Base-by-base conservation (phyloP, 2,113 vertebrate species). In the Acinonyx jubatus region DNA sequence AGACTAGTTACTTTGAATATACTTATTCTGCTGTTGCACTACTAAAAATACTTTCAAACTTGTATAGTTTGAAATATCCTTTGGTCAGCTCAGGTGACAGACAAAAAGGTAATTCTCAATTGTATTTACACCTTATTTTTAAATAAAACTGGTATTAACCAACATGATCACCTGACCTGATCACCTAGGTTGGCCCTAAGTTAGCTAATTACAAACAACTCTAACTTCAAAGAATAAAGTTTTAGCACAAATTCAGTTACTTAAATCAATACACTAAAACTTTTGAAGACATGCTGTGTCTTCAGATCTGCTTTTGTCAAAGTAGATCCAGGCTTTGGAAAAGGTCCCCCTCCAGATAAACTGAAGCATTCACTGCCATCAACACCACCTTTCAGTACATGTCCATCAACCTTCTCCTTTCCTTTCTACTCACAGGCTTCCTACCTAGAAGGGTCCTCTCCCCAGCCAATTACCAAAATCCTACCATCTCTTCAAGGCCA, bases 1-100 rank as follows among this genome's bases (percentile, higher is more conserved):
- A 63, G 13, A 41, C 25, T 18, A 4, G 38, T 78, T 89, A 78
- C 29, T 68, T 61, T 45, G 25, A 89, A 78, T 83, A 71, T 52
- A 25, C n/a, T 96, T 71, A 83, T 57, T 84, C 36, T n/a, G 61
- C 65, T 48, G 31, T 50, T 84, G 36, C 3, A 89, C 21, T 73
- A 96, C 55, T 50, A 50, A 92, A 79, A 84, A 36, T 84, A 86
- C 79, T 68, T 86, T 79, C 80, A 8, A 89, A 95, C 21, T 73
- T 90, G 61, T 41, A 92, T 36, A 83, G 50, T 52, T 85, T 95
- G 78, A 96, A 94, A 85, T 78, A 11, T 61, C 36, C 78, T 95
- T 79, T 88, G 27, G 48, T 66, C 52, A 68, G 63, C 33, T 93
- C 69, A 80, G 16, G 69, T 57, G 41, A 79, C 63, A 95, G 4